Evolutionary conservation across 2,797 vertebrate species (phyloP).

Genomic region (Oreonectes daqikongensis): DNA sequence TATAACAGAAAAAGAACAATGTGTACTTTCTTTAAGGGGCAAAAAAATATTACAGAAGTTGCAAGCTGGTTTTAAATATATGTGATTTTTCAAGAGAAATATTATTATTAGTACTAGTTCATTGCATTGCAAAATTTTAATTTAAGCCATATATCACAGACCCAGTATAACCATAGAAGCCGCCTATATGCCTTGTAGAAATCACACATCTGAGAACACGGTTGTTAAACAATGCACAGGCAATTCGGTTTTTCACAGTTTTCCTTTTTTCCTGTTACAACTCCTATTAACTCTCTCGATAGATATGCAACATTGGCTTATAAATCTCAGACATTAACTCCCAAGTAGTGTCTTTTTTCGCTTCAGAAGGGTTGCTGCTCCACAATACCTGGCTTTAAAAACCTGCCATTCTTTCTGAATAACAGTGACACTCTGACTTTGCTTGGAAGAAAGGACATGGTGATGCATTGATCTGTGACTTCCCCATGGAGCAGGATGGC

Average conservation of each 20-base stretch:
- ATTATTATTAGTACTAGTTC: not conserved
- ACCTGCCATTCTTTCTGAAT: slow-evolving; percentile 57
- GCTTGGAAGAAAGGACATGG: slow-evolving; percentile 51
- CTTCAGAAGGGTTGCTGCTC: slow-evolving; percentile 70
- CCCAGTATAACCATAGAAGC: not conserved
- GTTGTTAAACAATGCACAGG: slow-evolving; percentile 60
- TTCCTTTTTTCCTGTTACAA: slow-evolving; percentile 66
- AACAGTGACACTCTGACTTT: slow-evolving; percentile 55
- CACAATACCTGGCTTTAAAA: slow-evolving; percentile 59
- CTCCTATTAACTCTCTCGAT: slow-evolving; percentile 71
- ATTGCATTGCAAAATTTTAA: slow-evolving; percentile 4
- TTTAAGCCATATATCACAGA: not conserved
- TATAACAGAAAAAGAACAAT: not conserved
- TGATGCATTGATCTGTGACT: slow-evolving; percentile 50
- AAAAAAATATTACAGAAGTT: not conserved
- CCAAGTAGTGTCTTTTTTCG: slow-evolving; percentile 77
- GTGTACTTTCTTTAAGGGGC: not conserved
- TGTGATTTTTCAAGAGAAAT: not conserved
- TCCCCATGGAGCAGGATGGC: slow-evolving; percentile 50
- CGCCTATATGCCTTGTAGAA: not conserved
- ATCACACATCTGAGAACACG: not conserved
- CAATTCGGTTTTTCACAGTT: slow-evolving; percentile 70
- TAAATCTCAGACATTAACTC: slow-evolving; percentile 75
- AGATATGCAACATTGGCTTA: slow-evolving; percentile 72
- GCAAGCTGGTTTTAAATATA: not conserved